Percentiles rank a stretch among this genome's conserved stretches.
Evolutionary conservation across 2,113 vertebrate species (phyloP).

Genomic region (Pithys albifrons): DNA sequence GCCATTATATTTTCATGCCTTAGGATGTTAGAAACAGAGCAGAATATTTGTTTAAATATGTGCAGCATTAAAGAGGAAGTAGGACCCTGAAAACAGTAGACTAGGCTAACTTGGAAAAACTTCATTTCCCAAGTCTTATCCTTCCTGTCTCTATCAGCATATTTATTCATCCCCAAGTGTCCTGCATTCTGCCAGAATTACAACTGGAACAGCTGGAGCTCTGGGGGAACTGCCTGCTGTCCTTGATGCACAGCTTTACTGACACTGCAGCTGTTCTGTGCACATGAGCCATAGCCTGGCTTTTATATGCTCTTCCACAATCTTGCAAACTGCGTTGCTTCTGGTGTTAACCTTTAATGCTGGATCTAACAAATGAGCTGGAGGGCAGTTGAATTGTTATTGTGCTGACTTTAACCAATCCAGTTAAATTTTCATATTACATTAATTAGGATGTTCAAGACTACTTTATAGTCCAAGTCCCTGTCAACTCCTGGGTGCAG

Average conservation of each 20-base stretch:
- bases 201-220: neutral
- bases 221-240: neutral
- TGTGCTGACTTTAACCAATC: neutral
- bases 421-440: neutral
- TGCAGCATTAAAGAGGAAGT: neutral
- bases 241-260: neutral
- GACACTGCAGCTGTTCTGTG: neutral
- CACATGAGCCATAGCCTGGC: neutral
- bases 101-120: neutral
- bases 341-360: neutral
- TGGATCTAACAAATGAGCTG: neutral
- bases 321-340: neutral
- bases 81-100: neutral
- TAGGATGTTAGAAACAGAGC: neutral
- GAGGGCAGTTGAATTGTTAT: neutral
- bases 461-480: neutral
- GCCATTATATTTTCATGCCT: neutral
- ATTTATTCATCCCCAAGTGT: neutral
- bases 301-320: fast-evolving
- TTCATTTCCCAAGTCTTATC: neutral
- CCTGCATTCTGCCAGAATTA: neutral
- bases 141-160: neutral
- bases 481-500: neutral
- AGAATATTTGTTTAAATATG: neutral
- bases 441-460: neutral